Conservation (phyloP, 2,113 vertebrate species). For the Festucalex cinctus region DNA sequence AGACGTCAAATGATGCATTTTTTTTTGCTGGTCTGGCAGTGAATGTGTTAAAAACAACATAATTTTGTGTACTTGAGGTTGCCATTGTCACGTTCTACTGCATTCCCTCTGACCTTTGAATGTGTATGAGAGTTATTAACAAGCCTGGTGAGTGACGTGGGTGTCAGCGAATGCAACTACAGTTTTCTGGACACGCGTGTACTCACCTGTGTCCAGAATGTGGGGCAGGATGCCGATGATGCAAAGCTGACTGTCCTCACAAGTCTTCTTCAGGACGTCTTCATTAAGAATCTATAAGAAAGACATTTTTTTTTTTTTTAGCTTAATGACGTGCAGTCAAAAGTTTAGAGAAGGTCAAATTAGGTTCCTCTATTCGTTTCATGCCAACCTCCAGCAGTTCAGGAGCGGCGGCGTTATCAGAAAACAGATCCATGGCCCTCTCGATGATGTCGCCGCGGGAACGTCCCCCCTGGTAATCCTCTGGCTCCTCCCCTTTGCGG, state of each 20-base stretch:
- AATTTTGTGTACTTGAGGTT: too few species aligned
- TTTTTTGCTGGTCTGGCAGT: too few species aligned
- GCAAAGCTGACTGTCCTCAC: slow-evolving; percentile 90
- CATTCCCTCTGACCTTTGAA: too few species aligned
- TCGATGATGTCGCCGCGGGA: slow-evolving; percentile 83
- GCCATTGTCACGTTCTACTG: too few species aligned
- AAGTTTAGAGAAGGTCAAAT: background rate
- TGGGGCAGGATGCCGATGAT: slow-evolving; percentile 89
- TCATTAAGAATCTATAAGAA: slow-evolving; percentile 80
- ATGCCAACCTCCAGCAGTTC: slow-evolving; percentile 84
- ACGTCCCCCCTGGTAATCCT: slow-evolving; percentile 90
- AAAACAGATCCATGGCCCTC: slow-evolving; percentile 86
- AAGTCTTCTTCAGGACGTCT: slow-evolving; percentile 82
- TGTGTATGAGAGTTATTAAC: too few species aligned
- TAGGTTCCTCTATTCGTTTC: background rate
- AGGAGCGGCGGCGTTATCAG: slow-evolving; percentile 85
- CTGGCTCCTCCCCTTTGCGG: slow-evolving; percentile 89
- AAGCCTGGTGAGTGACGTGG: background rate
- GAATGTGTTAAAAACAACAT: too few species aligned
- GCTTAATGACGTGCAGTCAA: background rate
- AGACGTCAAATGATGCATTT: too few species aligned
- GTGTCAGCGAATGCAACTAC: background rate
- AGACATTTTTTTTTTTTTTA: slow-evolving; percentile 3
- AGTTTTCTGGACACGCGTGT: too few species aligned
- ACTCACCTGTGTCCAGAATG: slow-evolving; percentile 91